Base-by-base conservation (phyloP, 2,797 vertebrate species). In the Petrocephalus schoutedeni region DNA sequence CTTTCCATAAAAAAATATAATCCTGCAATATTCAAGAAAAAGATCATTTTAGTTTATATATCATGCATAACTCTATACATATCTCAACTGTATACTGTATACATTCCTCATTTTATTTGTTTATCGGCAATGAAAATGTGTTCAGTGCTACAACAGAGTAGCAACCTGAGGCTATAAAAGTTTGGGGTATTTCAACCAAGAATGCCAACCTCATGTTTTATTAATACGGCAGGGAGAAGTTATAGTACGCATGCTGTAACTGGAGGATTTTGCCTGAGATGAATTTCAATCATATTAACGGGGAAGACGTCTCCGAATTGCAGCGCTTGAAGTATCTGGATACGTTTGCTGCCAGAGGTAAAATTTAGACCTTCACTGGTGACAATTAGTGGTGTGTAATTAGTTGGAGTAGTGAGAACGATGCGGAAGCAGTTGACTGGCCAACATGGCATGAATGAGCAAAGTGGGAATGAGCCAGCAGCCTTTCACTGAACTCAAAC, bases 321-420 rank as follows among this genome's bases (percentile, higher is more conserved):
- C 23, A 41, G 85, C 14, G 57, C 36, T 7, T n/a, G 36, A 64
- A 21, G 58, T 41, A 45, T 61, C 4, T 45, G 54, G 23, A 56
- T 32, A 9, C 14, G 21, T 56, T 32, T 8, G 53, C 23, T 9
- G 51, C 28, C 14, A 16, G 83, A 2, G 4, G 8, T 36, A 14
- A 23, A 53, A 64, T 14, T 53, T 21, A 64, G 57, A 32, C 56
- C 4, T 61, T 57, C 32, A 41, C 74, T 21, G 51, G 61, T 88
- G 71, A 86, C 87, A 90, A 91, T 91, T 90, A 91, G 89, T 51
- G 74, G 10, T 83, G 85, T 90, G 88, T 87, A 91, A 90, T 92
- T 90, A 85, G 87, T 49, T 41, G 89, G 88, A 90, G 87, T 87
- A 90, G 87, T 83, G 88, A 92, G 88, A 87, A 56, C 57, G 87